Conservation (phyloP, 1,140 invertebrate genomes). For the Drosophila orosa region DNA sequence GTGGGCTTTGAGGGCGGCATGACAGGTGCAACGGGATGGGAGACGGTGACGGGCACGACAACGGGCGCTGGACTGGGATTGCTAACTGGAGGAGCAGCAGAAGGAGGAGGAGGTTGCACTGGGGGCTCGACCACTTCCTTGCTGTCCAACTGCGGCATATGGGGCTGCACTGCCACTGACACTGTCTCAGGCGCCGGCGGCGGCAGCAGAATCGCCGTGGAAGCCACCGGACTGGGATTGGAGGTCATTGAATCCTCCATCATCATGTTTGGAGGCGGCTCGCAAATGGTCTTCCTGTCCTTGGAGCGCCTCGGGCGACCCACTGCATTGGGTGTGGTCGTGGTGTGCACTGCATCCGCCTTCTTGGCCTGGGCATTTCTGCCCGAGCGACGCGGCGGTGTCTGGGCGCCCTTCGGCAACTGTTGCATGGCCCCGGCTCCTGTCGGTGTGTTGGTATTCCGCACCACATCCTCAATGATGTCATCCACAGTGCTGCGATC, state of each 20-base stretch:
- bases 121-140: constrained; percentile 26
- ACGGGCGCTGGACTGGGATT: constrained; percentile 14
- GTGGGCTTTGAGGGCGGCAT: constrained; percentile 45
- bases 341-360: constrained; percentile 71
- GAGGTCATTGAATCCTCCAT: constrained; percentile 85
- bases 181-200: background rate
- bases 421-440: constrained; percentile 28
- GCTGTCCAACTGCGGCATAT: constrained; percentile 43
- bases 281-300: constrained; percentile 87
- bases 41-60: constrained; percentile 8
- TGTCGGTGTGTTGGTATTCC: constrained; percentile 86
- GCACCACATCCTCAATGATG: constrained; percentile 93
- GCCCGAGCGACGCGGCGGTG: constrained; percentile 71
- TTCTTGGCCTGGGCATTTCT: constrained; percentile 68
- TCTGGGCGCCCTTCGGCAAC: constrained; percentile 77
- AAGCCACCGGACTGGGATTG: constrained; percentile 4
- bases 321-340: constrained; percentile 84
- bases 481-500: constrained; percentile 93
- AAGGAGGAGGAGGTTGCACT: background rate
- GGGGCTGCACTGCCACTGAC: constrained; percentile 6
- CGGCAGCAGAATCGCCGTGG: background rate
- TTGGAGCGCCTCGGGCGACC: constrained; percentile 86
- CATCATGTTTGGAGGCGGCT: constrained; percentile 85
- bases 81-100: background rate
- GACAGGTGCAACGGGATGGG: constrained; percentile 10